These are phyloP conservation scores for Psophia crepitans DNA, from an alignment of 2,113 vertebrate species.

Conservation along the genomic window DNA sequence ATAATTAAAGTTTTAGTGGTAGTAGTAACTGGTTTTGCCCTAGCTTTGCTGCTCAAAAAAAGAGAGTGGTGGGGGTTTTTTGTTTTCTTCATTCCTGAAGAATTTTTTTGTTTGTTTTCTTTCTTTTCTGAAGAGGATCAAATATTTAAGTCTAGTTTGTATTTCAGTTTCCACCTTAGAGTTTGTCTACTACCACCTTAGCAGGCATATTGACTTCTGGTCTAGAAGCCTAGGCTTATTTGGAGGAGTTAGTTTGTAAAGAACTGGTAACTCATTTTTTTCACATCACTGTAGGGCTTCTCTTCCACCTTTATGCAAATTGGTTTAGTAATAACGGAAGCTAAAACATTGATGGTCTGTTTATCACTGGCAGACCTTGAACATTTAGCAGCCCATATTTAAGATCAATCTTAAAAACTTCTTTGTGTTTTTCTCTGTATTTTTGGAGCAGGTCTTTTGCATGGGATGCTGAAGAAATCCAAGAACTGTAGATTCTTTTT, in stretches of 20 bases:
- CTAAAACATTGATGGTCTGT: background rate
- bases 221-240: background rate
- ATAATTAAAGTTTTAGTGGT: background rate
- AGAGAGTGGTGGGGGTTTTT: background rate
- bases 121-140: background rate
- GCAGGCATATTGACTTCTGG: background rate
- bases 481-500: background rate
- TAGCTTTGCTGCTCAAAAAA: background rate
- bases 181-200: background rate
- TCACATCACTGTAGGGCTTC: background rate
- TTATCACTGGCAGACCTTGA: background rate
- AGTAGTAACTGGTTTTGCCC: background rate
- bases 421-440: background rate
- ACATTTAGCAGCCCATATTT: background rate
- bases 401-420: background rate
- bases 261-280: background rate
- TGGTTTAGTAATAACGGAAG: background rate
- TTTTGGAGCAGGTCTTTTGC: background rate
- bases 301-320: background rate
- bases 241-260: background rate
- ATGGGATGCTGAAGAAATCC: background rate
- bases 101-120: background rate
- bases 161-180: background rate
- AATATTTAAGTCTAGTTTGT: background rate
- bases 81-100: background rate